Evolutionary conservation across 2,888 invertebrate species (phyloP).

Genomic region (Mythimna albipuncta): DNA sequence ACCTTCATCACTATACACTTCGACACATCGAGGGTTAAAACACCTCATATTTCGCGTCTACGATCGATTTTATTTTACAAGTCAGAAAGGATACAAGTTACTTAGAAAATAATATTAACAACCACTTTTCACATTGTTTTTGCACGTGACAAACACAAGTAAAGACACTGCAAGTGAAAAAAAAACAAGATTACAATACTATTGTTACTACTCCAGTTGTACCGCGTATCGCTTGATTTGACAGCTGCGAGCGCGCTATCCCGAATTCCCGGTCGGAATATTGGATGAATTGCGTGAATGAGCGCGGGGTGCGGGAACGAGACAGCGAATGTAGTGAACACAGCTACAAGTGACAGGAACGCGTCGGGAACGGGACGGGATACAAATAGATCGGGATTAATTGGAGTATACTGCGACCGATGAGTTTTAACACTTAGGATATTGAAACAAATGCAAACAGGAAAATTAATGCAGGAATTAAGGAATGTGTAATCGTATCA

Average conservation of each 20-base stretch:
- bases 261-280: constrained; percentile 89
- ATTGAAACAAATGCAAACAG: constrained; percentile 46
- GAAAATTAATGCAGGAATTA: constrained; percentile 30
- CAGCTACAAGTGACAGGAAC: constrained; percentile 79
- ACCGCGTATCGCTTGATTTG: constrained; percentile 86
- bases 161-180: constrained; percentile 88
- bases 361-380: constrained; percentile 82
- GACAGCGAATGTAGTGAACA: constrained; percentile 77
- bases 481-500: constrained; percentile 46
- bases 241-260: constrained; percentile 89
- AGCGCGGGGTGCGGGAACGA: constrained; percentile 77
- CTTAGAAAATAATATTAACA: constrained; percentile 88
- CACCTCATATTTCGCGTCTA: constrained; percentile 86
- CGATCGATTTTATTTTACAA: constrained; percentile 75
- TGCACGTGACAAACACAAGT: constrained; percentile 90
- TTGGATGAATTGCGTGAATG: constrained; percentile 85
- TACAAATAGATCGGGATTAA: constrained; percentile 86
- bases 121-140: constrained; percentile 91
- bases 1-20: constrained; percentile 88
- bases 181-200: constrained; percentile 70
- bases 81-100: constrained; percentile 90
- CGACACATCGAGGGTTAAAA: constrained; percentile 79
- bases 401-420: constrained; percentile 80
- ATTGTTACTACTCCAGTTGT: constrained; percentile 64
- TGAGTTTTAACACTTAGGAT: constrained; percentile 71